Evolutionary conservation across 2,113 vertebrate genomes (phyloP), one percentile per base, ranked within the genome.

Genomic region (Condylura cristata): DNA sequence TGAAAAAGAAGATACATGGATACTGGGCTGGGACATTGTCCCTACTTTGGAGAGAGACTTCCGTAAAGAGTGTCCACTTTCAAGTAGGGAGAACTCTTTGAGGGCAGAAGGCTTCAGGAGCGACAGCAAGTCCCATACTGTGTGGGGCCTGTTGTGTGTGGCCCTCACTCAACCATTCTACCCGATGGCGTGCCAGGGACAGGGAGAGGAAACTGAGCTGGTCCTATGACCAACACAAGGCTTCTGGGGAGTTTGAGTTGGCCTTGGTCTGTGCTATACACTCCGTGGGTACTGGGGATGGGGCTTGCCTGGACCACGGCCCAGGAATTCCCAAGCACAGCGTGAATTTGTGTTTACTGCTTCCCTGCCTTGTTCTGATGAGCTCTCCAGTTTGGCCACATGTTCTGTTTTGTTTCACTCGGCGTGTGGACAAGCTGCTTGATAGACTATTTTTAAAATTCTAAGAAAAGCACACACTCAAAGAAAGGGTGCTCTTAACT

Each of bases 261-360:
- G 0, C 6, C n/a, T 4, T 1, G 0, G 41, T 30, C 44, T 9
- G 3, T 1, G 26, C 13, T 48, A 0, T 12, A 0, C 8, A 8
- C 10, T 3, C 2, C 46, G 6, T 10, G 16, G 56, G 18, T 60
- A 13, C 9, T 32, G 83, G 32, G 28, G 5, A 6, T 5, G 4
- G 6, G 12, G 12, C 61, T 63, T 63, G 12, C 12, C 17, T n/a
- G 7, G 1, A 16, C 58, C 34, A 24, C 0, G 2, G 32, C 63
- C 71, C 10, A 46, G 28, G 16, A 0, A 2, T 8, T 22, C 18
- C 61, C 32, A 34, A 37, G 32, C 56, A 65, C 18, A 8, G 44
- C 3, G 2, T 61, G 44, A 72, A 41, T 11, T 37, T 71, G 2
- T 2, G 8, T 44, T 39, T 18, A n/a, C 34, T 41, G 34, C n/a